phyloP scores from a whole-genome alignment of 2,797 vertebrate genomes.

The Pseudomugil tenellus region DNA sequence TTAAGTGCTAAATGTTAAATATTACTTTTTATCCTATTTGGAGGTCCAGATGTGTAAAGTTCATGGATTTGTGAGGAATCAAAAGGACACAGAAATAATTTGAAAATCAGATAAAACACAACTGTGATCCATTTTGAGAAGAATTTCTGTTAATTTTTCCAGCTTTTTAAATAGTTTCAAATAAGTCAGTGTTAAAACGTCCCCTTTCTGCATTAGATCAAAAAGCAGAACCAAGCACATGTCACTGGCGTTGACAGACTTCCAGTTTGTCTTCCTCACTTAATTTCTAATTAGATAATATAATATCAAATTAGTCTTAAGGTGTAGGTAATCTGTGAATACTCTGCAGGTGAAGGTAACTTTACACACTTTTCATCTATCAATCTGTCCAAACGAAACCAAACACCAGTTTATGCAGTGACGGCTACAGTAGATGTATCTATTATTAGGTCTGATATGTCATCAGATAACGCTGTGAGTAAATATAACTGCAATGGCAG shows the following conservation, averaged over 20 bases:
- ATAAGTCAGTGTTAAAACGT: neutral
- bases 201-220: neutral
- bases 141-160: no score
- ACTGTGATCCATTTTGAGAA: neutral
- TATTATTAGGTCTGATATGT: slow-evolving; percentile 26
- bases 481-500: slow-evolving; percentile 23
- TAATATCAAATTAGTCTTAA: neutral
- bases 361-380: neutral
- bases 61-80: no score
- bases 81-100: neutral
- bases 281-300: neutral
- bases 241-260: neutral
- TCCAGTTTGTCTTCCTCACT: neutral
- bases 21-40: neutral
- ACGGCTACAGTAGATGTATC: slow-evolving; percentile 3
- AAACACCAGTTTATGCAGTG: slow-evolving; percentile 7
- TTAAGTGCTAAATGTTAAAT: neutral
- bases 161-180: neutral
- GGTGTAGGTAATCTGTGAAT: neutral
- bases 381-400: slow-evolving; percentile 13
- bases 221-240: neutral
- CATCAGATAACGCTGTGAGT: slow-evolving; percentile 40
- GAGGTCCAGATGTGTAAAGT: neutral
- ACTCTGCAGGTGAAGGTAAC: neutral
- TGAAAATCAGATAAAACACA: neutral